phyloP scores from a whole-genome alignment of 2,888 invertebrate species.

The Dryocosmus kuriphilus region DNA sequence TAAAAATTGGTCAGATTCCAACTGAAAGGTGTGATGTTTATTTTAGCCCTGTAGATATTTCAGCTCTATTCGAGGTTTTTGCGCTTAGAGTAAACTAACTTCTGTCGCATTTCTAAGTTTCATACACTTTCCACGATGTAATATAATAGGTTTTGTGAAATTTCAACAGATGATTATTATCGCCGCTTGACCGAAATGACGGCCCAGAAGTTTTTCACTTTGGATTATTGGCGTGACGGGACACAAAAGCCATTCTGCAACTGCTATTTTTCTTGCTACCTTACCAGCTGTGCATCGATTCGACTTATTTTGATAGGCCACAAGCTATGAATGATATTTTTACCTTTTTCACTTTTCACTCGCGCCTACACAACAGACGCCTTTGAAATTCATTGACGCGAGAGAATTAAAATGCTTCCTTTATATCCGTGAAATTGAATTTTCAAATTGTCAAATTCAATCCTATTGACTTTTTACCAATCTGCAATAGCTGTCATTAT shows the following conservation, averaged over 20 bases:
- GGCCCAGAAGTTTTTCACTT: conserved; percentile 10
- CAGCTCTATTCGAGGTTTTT: not conserved
- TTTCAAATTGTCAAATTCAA: not conserved
- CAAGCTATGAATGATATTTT: conserved; percentile 25
- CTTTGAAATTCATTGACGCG: conserved; percentile 7
- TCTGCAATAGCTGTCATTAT: too few species aligned
- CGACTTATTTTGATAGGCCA: conserved; percentile 54
- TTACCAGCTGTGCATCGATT: conserved; percentile 51
- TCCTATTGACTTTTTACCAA: too few species aligned
- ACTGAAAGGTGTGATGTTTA: not conserved
- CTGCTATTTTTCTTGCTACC: conserved; percentile 50
- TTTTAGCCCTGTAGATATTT: not conserved
- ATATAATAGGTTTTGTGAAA: conserved; percentile 6
- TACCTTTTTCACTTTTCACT: conserved; percentile 11
- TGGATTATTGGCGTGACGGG: conserved; percentile 49
- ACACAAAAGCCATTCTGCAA: conserved; percentile 52
- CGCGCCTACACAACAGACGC: not conserved
- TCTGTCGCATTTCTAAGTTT: not conserved
- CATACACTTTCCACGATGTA: not conserved
- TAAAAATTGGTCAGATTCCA: too few species aligned
- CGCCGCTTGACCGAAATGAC: conserved; percentile 20
- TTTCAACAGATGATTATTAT: not conserved
- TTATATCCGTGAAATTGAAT: not conserved
- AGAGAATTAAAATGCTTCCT: not conserved
- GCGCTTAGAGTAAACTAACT: not conserved